phyloP scores from a whole-genome alignment of 2,797 vertebrate species.

The Orestias chungarensis region DNA sequence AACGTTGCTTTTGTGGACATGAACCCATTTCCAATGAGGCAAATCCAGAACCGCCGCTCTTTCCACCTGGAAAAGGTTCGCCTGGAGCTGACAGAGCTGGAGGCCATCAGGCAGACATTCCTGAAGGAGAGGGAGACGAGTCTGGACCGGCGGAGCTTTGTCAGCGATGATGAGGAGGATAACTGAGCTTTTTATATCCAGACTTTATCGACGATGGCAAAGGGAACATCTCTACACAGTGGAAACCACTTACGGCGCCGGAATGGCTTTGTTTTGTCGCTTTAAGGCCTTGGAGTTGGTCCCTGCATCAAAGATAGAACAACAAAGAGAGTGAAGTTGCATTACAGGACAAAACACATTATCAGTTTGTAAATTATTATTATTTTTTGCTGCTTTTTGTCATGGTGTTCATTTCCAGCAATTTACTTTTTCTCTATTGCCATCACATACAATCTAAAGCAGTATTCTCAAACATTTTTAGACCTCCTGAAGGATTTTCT shows the following conservation, averaged over 20 bases:
- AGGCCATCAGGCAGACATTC: conserved; percentile 95
- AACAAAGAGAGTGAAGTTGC: conserved; percentile 6
- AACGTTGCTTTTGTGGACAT: conserved; percentile 93
- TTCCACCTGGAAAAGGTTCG: conserved; percentile 98
- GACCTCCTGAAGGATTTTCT: conserved; percentile 47
- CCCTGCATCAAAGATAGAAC: conserved; percentile 38
- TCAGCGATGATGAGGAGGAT: conserved; percentile 97
- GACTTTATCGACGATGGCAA: conserved; percentile 17
- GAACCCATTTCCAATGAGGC: conserved; percentile 95
- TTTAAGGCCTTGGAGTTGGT: conserved; percentile 21
- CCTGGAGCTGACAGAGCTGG: conserved; percentile 92
- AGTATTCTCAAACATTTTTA: conserved; percentile 58
- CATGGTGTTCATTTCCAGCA: conserved; percentile 23
- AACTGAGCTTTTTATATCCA: conserved; percentile 55
- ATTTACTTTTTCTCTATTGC: background rate
- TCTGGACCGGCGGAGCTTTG: conserved; percentile 86
- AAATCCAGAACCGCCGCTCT: conserved; percentile 92
- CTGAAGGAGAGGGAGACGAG: conserved; percentile 88
- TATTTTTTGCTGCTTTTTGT: conserved; percentile 22
- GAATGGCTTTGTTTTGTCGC: conserved; percentile 9
- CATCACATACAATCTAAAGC: conserved; percentile 38
- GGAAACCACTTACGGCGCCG: background rate
- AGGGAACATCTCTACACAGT: conserved; percentile 11
- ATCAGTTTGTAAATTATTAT: conserved; percentile 23
- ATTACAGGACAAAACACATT: conserved; percentile 36